A percentile compares a stretch with the other conserved stretches of the same genome.
Evolutionary conservation across 2,113 vertebrate species (phyloP).

Genomic region (Pterocles gutturalis): DNA sequence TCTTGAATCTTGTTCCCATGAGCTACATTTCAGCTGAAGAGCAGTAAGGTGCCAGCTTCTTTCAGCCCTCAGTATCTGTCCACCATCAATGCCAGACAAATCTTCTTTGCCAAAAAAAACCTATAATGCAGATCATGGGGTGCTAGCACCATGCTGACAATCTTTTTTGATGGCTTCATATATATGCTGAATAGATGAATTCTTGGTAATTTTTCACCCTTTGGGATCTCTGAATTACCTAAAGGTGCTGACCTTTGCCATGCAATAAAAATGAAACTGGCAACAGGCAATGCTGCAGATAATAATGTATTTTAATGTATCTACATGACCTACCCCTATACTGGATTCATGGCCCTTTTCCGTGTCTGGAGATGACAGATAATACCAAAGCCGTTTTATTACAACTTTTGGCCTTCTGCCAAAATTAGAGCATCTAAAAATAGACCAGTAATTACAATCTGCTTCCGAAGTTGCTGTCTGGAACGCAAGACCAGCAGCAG

Average conservation of each 20-base stretch:
- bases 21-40: not conserved
- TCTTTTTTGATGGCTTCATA: not conserved
- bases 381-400: not conserved
- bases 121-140: not conserved
- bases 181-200: not conserved
- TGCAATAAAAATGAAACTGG: slow-evolving; percentile 4
- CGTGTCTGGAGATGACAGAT: not conserved
- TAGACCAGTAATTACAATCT: not conserved
- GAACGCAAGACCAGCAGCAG: not conserved
- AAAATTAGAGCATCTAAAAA: slow-evolving; percentile 9
- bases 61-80: not conserved
- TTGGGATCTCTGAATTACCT: not conserved
- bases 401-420: not conserved
- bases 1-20: not conserved
- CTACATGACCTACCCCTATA: not conserved
- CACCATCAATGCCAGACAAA: not conserved
- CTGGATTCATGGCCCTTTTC: not conserved
- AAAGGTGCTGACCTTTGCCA: slow-evolving; percentile 15
- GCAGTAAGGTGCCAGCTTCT: not conserved
- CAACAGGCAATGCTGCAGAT: not conserved
- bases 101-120: not conserved
- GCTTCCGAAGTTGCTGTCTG: not conserved
- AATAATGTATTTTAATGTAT: not conserved
- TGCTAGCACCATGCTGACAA: not conserved
- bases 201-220: not conserved